Evolutionary conservation across 2,113 vertebrate species (phyloP).

Genomic region (Canis aureus): DNA sequence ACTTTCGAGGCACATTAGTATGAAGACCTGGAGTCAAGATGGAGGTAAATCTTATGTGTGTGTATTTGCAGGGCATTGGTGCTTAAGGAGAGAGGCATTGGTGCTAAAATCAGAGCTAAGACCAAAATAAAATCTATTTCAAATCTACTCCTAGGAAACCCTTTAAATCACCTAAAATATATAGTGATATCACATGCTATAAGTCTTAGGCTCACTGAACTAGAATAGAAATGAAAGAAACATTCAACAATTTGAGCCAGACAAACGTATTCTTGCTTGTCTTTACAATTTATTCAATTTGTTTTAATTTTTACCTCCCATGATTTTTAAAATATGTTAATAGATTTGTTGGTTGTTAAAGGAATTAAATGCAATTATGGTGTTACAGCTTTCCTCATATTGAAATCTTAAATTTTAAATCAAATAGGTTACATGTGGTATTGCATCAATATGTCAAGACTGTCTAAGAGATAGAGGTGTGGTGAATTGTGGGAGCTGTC

Average conservation of each 20-base stretch:
- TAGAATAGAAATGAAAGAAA: neutral
- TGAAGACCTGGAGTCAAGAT: neutral
- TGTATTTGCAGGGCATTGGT: accelerated
- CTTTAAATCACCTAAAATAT: neutral
- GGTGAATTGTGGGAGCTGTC: neutral
- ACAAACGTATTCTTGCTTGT: neutral
- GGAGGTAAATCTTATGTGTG: neutral
- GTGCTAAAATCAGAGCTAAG: neutral
- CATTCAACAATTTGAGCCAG: neutral
- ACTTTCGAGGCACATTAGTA: neutral
- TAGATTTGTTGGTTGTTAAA: slow-evolving; percentile 21
- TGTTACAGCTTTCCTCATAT: neutral
- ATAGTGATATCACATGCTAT: neutral
- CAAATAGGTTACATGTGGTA: neutral
- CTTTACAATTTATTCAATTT: slow-evolving; percentile 11
- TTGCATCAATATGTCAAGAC: neutral
- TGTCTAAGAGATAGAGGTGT: neutral
- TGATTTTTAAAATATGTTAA: slow-evolving; percentile 56
- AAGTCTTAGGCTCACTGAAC: neutral
- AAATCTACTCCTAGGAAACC: neutral
- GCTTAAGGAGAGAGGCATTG: neutral
- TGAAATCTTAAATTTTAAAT: slow-evolving; percentile 53
- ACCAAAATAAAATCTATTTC: neutral
- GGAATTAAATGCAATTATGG: slow-evolving; percentile 23
- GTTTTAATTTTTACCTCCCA: slow-evolving; percentile 47